These are phyloP conservation scores for Phaetusa simplex DNA, from an alignment of 2,113 vertebrate genomes.

Conservation along the genomic window DNA sequence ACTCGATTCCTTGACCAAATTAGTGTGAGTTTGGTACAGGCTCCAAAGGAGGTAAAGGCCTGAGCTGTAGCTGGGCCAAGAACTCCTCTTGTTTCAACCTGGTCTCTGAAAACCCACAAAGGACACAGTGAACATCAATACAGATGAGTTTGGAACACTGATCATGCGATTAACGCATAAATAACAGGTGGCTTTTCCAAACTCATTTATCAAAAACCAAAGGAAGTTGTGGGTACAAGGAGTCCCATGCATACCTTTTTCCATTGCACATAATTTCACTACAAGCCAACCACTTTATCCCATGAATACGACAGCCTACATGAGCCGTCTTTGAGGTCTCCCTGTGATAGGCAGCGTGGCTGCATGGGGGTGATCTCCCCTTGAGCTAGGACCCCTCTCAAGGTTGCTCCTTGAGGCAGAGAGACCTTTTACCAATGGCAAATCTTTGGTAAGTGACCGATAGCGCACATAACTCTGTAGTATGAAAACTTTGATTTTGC, in stretches of 20 bases:
- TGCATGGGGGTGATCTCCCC: neutral
- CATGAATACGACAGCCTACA: neutral
- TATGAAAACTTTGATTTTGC: neutral
- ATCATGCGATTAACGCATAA: neutral
- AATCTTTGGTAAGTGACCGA: neutral
- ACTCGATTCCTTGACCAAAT: neutral
- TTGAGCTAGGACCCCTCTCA: neutral
- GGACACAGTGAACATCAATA: neutral
- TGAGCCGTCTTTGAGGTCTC: neutral
- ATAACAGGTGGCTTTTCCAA: neutral
- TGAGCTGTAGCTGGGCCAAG: neutral
- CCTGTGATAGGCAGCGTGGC: neutral
- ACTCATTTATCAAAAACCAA: neutral
- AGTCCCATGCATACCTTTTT: neutral
- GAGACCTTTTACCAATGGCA: neutral
- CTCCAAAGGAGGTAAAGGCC: neutral
- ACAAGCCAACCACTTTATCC: neutral
- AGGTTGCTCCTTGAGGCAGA: neutral
- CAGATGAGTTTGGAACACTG: neutral
- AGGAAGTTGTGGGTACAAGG: neutral
- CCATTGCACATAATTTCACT: neutral
- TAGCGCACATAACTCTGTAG: neutral
- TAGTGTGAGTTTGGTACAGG: neutral
- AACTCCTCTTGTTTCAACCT: neutral
- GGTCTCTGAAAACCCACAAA: neutral